Percentiles rank a stretch among this genome's conserved stretches.
Conservation (phyloP, 2,888 invertebrate genomes). For the Caenorhabditis wallacei region DNA sequence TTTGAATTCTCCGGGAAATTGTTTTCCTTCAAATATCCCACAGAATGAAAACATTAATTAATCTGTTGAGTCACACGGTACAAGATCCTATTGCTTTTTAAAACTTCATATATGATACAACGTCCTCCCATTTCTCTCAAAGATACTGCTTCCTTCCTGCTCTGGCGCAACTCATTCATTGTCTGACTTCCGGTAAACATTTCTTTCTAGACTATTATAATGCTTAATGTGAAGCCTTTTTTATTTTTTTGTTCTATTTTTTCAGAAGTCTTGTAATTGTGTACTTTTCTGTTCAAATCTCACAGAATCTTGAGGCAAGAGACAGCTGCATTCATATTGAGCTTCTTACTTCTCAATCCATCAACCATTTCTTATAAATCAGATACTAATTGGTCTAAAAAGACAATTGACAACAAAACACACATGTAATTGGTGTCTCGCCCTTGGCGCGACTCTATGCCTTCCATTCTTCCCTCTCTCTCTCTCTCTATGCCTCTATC, state of each 20-base stretch:
- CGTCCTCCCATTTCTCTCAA: not conserved
- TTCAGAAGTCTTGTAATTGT: no score
- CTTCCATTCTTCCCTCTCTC: no score
- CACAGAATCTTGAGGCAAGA: no score
- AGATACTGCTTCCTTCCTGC: constrained; percentile 11
- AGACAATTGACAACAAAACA: constrained; percentile 38
- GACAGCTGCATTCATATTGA: constrained; percentile 29
- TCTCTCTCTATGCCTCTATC: no score
- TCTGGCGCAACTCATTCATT: constrained; percentile 23
- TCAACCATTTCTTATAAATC: not conserved
- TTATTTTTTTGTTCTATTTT: not conserved
- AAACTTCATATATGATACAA: no score
- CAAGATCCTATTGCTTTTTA: no score
- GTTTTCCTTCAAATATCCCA: no score
- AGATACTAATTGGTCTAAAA: constrained; percentile 18
- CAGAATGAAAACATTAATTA: no score
- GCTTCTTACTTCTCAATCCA: constrained; percentile 16
- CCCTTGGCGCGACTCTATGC: no score
- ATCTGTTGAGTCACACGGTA: no score
- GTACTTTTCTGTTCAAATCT: no score
- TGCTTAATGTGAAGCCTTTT: not conserved
- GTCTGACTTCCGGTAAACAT: constrained; percentile 45
- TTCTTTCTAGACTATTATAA: not conserved
- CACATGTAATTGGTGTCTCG: constrained; percentile 32
- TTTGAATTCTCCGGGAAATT: no score